Percentiles rank a stretch among this genome's conserved stretches.
These are phyloP conservation scores for Moxostoma hubbsi DNA, from an alignment of 2,797 vertebrate species.

Conservation along the genomic window DNA sequence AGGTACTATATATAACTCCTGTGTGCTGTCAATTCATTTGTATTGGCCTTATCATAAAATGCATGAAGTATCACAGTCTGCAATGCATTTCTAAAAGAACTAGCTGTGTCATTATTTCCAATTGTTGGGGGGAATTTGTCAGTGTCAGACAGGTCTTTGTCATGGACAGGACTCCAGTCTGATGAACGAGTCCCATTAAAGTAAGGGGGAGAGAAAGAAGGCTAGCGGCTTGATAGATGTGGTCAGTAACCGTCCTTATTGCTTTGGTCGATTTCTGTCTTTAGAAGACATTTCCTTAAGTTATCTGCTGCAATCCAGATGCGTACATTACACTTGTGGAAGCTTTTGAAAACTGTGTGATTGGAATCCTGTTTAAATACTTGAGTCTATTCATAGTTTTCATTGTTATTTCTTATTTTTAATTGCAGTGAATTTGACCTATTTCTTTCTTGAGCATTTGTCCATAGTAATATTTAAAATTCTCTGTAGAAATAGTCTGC, in stretches of 20 bases:
- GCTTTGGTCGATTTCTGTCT: conserved; percentile 42
- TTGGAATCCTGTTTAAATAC: too few species aligned
- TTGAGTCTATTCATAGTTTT: not conserved
- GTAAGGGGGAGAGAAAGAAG: not conserved
- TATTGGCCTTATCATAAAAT: conserved; percentile 17
- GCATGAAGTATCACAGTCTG: not conserved
- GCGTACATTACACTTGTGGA: not conserved
- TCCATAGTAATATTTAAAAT: not conserved
- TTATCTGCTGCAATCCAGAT: conserved; percentile 37
- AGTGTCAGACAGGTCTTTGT: conserved; percentile 39
- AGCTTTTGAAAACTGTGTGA: too few species aligned
- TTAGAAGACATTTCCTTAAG: conserved; percentile 38
- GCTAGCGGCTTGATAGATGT: conserved; percentile 47
- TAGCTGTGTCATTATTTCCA: conserved; percentile 31
- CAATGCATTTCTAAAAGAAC: not conserved
- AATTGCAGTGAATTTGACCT: conserved; percentile 9
- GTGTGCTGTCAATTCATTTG: not conserved
- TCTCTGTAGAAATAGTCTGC: not conserved
- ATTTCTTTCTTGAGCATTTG: conserved; percentile 3
- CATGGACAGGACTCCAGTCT: conserved; percentile 14
- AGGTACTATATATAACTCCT: not conserved
- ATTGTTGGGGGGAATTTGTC: conserved; percentile 35
- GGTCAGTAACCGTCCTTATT: conserved; percentile 49
- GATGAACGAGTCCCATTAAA: conserved; percentile 41
- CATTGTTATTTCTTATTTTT: not conserved